These are phyloP conservation scores for Chloropsis cyanopogon DNA, from an alignment of 2,113 vertebrate genomes.

Conservation along the genomic window DNA sequence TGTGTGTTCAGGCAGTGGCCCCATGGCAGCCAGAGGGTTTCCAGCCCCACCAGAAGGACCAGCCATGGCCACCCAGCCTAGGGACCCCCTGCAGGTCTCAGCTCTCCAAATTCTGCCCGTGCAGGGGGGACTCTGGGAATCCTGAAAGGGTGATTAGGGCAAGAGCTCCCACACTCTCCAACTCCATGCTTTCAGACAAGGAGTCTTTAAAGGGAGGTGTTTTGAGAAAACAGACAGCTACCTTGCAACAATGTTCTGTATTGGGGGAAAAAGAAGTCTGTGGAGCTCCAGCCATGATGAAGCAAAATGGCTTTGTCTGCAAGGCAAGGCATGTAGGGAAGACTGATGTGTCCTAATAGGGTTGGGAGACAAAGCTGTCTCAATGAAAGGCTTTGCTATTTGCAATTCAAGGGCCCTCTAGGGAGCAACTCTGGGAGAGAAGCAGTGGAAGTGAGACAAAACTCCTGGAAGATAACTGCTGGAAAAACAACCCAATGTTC, in stretches of 20 bases:
- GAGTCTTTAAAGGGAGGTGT: neutral
- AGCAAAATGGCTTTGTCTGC: neutral
- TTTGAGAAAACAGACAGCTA: neutral
- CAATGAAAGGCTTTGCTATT: neutral
- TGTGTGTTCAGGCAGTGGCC: neutral
- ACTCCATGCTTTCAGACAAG: neutral
- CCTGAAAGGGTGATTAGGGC: neutral
- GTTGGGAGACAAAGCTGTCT: neutral
- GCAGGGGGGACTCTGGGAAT: neutral
- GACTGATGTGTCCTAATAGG: neutral
- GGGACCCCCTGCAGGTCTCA: neutral
- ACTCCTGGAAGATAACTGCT: neutral
- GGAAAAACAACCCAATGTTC: neutral
- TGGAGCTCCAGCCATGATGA: neutral
- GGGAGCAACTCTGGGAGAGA: neutral
- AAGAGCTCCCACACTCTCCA: neutral
- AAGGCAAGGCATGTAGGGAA: neutral
- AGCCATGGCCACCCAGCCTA: accelerated
- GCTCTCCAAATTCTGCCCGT: neutral
- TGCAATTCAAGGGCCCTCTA: neutral
- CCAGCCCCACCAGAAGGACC: neutral
- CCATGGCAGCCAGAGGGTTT: accelerated
- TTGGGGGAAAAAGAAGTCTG: neutral
- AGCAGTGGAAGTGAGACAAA: neutral
- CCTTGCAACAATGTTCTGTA: neutral